These are phyloP conservation scores for Drosophila fuyamai DNA, from an alignment of 1,140 invertebrate genomes.

Conservation along the genomic window DNA sequence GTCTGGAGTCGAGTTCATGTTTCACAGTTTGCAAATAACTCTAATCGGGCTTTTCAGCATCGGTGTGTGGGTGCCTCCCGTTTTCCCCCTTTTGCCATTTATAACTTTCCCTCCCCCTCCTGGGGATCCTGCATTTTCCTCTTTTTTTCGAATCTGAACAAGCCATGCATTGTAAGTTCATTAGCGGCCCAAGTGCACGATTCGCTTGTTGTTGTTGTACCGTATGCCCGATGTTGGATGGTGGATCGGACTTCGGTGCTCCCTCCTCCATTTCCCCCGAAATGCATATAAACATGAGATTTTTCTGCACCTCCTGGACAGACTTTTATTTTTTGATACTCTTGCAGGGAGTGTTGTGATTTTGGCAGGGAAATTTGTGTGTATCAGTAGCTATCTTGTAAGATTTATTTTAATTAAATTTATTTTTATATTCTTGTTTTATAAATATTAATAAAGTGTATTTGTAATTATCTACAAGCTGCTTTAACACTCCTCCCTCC, in stretches of 20 bases:
- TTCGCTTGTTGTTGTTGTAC: constrained; percentile 47
- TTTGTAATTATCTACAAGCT: no score
- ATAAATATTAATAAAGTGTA: no score
- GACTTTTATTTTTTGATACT: constrained; percentile 12
- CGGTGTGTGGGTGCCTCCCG: constrained; percentile 33
- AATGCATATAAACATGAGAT: constrained; percentile 83
- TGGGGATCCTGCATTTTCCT: constrained; percentile 36
- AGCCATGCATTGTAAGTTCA: constrained; percentile 77
- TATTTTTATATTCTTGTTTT: no score
- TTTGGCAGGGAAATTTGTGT: background rate
- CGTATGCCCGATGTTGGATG: constrained; percentile 18
- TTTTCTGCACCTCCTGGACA: constrained; percentile 49
- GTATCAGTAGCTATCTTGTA: no score
- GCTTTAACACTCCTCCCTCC: no score
- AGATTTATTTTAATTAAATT: no score
- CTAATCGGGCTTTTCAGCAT: constrained; percentile 38
- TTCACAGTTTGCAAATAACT: constrained; percentile 60
- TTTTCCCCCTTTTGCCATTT: background rate
- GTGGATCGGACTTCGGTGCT: constrained; percentile 16
- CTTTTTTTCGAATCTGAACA: constrained; percentile 54
- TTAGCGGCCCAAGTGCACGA: constrained; percentile 77
- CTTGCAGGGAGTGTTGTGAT: background rate
- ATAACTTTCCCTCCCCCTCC: constrained; percentile 1
- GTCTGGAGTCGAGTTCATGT: constrained; percentile 58
- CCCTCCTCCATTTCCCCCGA: constrained; percentile 29